phyloP scores from a whole-genome alignment of 1,140 invertebrate species.

The Babylonia areolata region DNA sequence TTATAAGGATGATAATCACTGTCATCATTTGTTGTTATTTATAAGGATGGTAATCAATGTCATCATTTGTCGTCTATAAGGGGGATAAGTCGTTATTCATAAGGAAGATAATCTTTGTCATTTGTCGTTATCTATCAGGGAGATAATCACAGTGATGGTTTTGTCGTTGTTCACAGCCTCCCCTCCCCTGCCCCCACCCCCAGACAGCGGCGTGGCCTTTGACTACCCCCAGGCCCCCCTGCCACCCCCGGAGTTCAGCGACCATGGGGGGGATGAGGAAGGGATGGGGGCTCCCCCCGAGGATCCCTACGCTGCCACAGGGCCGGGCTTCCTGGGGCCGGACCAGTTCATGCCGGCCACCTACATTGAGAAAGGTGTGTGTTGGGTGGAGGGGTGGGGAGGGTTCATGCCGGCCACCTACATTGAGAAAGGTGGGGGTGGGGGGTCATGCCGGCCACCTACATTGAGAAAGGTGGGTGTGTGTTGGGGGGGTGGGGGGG shows the following conservation, averaged over 20 bases:
- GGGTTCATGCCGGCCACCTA: constrained; percentile 89
- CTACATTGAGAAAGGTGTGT: constrained; percentile 96
- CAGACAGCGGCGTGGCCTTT: constrained; percentile 38
- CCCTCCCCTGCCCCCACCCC: constrained; percentile 62
- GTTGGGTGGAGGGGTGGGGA: constrained; percentile 72
- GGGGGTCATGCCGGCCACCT: no score
- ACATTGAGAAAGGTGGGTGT: neutral
- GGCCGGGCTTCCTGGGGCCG: constrained; percentile 52
- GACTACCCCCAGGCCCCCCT: constrained; percentile 48
- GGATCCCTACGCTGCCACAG: constrained; percentile 69
- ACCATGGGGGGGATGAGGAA: constrained; percentile 42
- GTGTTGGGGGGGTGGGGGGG: neutral
- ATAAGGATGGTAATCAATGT: no score
- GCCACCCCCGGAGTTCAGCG: constrained; percentile 59
- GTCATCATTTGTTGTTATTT: no score
- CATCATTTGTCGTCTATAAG: no score
- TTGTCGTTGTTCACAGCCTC: constrained; percentile 52
- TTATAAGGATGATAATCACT: no score
- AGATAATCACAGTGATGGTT: neutral
- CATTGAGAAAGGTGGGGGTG: neutral
- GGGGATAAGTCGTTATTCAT: no score
- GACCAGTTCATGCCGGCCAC: constrained; percentile 94
- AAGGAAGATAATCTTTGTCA: no score
- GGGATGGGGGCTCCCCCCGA: constrained; percentile 41
- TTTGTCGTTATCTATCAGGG: no score